phyloP scores from a whole-genome alignment of 2,888 invertebrate species.

The Ennomos fuscantarius region DNA sequence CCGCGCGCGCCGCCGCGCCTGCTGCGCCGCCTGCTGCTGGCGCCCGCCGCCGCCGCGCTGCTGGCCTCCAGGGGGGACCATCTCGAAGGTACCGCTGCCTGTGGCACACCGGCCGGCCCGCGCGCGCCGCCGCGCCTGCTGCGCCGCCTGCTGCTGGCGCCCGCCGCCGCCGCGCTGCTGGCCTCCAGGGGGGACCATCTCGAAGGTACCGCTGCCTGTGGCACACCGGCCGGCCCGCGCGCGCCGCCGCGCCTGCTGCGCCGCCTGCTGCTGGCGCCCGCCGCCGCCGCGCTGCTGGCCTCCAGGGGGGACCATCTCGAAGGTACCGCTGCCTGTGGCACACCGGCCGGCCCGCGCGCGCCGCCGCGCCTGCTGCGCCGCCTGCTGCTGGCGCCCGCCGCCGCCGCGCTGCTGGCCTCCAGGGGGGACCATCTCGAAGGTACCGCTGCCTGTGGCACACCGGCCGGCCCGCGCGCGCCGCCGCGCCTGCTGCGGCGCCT shows the following conservation, averaged over 20 bases:
- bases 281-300: too few species aligned
- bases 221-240: slow-evolving; percentile 5
- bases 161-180: slow-evolving; percentile 39
- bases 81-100: slow-evolving; percentile 1
- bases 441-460: neutral
- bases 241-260: too few species aligned
- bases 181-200: slow-evolving; percentile 5
- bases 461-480: slow-evolving; percentile 2
- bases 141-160: slow-evolving; percentile 54
- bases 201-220: slow-evolving; percentile 1
- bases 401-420: slow-evolving; percentile 11
- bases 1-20: slow-evolving; percentile 54
- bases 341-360: slow-evolving; percentile 3
- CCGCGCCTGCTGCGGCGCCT: too few species aligned
- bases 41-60: slow-evolving; percentile 39
- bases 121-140: slow-evolving; percentile 56
- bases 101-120: slow-evolving; percentile 41
- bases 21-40: slow-evolving; percentile 55
- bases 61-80: slow-evolving; percentile 24
- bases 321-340: neutral
- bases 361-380: too few species aligned
- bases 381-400: too few species aligned
- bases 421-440: slow-evolving; percentile 17
- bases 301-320: slow-evolving; percentile 15
- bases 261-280: too few species aligned